Evolutionary conservation across 1,140 invertebrate species (phyloP).

Genomic region (Dryas iulia): DNA sequence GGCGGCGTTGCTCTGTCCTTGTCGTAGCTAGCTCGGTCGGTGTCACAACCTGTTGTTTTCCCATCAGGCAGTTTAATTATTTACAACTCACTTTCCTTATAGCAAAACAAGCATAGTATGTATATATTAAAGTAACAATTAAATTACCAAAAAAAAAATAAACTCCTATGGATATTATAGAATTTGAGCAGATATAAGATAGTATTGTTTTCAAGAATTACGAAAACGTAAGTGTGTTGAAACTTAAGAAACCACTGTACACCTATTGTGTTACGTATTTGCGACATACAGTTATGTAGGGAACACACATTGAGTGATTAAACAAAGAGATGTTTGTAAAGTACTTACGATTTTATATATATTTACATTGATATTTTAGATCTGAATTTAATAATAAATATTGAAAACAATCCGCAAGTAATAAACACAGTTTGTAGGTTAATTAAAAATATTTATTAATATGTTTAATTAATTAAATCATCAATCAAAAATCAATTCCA

Average conservation of each 20-base stretch:
- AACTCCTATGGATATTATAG: not conserved
- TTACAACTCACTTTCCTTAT: not conserved
- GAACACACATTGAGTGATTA: slow-evolving; percentile 28
- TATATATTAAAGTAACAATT: not conserved
- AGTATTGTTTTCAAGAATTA: slow-evolving; percentile 41
- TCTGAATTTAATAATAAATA: too few species aligned
- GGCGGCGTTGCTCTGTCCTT: slow-evolving; percentile 32
- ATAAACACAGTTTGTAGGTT: not conserved
- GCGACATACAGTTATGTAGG: slow-evolving; percentile 39
- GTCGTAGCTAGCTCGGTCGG: slow-evolving; percentile 34
- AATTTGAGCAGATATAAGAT: slow-evolving; percentile 22
- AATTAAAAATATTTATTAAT: not conserved
- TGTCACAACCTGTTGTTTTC: slow-evolving; percentile 59
- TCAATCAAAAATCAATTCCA: not conserved
- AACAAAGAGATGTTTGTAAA: slow-evolving; percentile 10
- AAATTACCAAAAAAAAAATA: not conserved
- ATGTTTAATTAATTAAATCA: not conserved
- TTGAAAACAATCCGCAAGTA: too few species aligned
- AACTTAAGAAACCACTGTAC: slow-evolving; percentile 37
- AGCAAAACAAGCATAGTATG: not conserved
- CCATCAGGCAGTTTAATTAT: slow-evolving; percentile 49
- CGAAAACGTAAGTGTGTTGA: slow-evolving; percentile 43
- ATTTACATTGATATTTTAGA: too few species aligned
- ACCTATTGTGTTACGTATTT: slow-evolving; percentile 46
- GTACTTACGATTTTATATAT: not conserved